Conservation (phyloP, 2,888 invertebrate genomes). For the Oxytorus armatus region DNA sequence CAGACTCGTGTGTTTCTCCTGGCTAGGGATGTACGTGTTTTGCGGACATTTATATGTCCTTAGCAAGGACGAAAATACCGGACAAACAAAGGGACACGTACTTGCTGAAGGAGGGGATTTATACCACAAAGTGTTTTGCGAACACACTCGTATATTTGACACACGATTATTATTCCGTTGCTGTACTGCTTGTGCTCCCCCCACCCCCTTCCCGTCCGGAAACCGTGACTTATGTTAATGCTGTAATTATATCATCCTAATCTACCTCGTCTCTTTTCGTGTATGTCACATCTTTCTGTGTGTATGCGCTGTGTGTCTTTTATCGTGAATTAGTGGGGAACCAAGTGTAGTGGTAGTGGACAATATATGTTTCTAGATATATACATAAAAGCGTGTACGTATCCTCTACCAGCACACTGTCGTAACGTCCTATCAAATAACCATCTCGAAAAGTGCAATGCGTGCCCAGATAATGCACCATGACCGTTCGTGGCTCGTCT, state of each 20-base stretch:
- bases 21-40: background rate
- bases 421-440: conserved; percentile 81
- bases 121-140: conserved; percentile 27
- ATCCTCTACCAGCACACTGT: conserved; percentile 78
- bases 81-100: conserved; percentile 49
- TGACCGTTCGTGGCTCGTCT: conserved; percentile 57
- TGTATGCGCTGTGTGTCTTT: conserved; percentile 21
- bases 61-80: conserved; percentile 7
- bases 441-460: conserved; percentile 83
- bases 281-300: conserved; percentile 10
- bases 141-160: conserved; percentile 79
- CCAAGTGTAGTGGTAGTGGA: background rate
- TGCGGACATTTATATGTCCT: background rate
- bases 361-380: no score
- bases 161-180: conserved; percentile 82
- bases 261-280: conserved; percentile 79
- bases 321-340: conserved; percentile 20
- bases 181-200: conserved; percentile 74
- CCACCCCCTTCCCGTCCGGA: no score
- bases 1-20: background rate
- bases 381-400: conserved; percentile 72
- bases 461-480: conserved; percentile 83
- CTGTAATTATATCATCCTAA: conserved; percentile 84
- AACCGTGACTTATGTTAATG: conserved; percentile 84
- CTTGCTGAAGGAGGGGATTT: conserved; percentile 33